phyloP scores from a whole-genome alignment of 2,113 vertebrate species.

The Pseudorectes ferrugineus region DNA sequence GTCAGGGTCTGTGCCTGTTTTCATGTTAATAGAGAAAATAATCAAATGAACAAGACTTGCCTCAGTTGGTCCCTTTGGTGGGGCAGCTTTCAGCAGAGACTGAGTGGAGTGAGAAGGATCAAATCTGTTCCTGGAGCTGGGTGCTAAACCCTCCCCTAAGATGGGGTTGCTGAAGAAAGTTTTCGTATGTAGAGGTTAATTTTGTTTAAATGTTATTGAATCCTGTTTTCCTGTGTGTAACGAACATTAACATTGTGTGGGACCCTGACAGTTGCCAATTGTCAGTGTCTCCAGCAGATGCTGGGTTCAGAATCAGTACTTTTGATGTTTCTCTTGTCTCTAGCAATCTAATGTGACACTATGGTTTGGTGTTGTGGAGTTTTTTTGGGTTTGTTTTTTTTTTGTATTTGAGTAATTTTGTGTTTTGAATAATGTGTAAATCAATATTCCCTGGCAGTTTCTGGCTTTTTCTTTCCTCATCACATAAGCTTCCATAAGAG shows the following conservation, averaged over 20 bases:
- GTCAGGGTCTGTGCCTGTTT: not conserved
- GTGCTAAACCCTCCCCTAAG: not conserved
- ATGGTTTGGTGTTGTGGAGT: not conserved
- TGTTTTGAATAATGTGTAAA: not conserved
- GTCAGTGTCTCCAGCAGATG: not conserved
- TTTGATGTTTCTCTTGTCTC: not conserved
- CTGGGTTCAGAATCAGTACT: not conserved
- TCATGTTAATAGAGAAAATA: not conserved
- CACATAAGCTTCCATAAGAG: not conserved
- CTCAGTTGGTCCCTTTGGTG: not conserved
- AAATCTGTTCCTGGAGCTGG: not conserved
- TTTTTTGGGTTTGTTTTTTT: not conserved
- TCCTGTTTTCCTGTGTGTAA: not conserved
- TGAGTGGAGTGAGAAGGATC: not conserved
- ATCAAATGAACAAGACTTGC: not conserved
- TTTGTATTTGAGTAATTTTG: not conserved
- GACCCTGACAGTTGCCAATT: not conserved
- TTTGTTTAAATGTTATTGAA: not conserved
- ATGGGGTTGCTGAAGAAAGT: not conserved
- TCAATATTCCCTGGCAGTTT: not conserved
- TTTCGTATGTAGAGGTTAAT: not conserved
- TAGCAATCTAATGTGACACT: not conserved
- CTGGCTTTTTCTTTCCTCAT: not conserved
- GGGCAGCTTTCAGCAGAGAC: not conserved
- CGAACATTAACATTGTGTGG: not conserved